These are phyloP conservation scores for Ernsta delagoae DNA, from an alignment of 2,888 invertebrate genomes.

Conservation along the genomic window DNA sequence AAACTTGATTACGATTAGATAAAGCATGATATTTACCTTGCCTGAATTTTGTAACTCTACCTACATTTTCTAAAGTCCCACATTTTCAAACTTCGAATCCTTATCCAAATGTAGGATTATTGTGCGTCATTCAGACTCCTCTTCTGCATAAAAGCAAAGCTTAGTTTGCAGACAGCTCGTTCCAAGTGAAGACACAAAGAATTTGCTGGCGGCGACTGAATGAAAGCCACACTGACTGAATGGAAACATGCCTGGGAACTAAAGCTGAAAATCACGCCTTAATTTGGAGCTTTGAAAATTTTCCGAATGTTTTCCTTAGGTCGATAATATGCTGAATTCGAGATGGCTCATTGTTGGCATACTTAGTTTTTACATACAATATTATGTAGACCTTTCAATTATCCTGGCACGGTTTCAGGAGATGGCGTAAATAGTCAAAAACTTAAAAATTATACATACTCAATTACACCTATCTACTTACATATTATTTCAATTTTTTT, in stretches of 20 bases:
- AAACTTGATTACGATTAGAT: too few relatives aligned
- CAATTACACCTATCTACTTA: too few relatives aligned
- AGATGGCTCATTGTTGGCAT: background rate
- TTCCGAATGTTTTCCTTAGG: background rate
- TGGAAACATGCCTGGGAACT: constrained; percentile 25
- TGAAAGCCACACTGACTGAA: constrained; percentile 40
- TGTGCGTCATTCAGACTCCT: constrained; percentile 7
- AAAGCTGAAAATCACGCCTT: constrained; percentile 24
- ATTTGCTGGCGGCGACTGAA: constrained; percentile 54
- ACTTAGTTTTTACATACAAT: too few relatives aligned
- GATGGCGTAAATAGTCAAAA: too few relatives aligned
- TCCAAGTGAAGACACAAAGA: constrained; percentile 27
- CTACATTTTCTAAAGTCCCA: background rate
- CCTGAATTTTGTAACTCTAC: too few relatives aligned
- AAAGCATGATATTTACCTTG: too few relatives aligned
- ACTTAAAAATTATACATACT: too few relatives aligned
- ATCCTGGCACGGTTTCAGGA: too few relatives aligned
- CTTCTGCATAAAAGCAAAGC: constrained; percentile 18
- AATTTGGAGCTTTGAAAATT: constrained; percentile 16
- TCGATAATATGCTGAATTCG: background rate
- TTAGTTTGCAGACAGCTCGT: constrained; percentile 17
- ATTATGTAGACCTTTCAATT: too few relatives aligned
- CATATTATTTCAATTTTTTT: too few relatives aligned
- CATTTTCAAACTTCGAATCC: constrained; percentile 13
- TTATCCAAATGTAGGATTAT: constrained; percentile 26